Conservation (phyloP, 2,113 vertebrate genomes). For the Anguilla rostrata region DNA sequence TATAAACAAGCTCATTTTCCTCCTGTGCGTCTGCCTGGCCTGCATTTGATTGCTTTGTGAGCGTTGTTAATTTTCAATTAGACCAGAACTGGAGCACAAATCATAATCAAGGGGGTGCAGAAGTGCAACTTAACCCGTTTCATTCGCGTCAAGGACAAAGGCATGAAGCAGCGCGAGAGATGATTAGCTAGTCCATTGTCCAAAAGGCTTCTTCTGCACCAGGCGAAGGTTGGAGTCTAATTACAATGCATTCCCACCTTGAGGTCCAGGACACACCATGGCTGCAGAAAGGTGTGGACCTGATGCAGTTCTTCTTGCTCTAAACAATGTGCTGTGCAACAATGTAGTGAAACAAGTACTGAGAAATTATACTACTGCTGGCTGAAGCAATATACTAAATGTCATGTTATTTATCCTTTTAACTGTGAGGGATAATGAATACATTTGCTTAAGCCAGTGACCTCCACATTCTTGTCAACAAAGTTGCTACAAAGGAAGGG, state of each 20-base stretch:
- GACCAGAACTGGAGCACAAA: constrained; percentile 53
- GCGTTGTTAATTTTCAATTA: constrained; percentile 74
- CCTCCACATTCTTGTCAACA: too few species aligned
- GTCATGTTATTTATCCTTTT: too few species aligned
- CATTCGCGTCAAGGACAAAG: not conserved
- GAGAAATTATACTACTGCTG: too few species aligned
- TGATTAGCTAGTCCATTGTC: not conserved
- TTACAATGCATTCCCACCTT: not conserved
- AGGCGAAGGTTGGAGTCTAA: not conserved
- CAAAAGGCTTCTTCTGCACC: not conserved
- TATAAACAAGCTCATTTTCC: constrained; percentile 61
- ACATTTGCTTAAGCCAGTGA: too few species aligned
- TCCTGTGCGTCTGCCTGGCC: constrained; percentile 54
- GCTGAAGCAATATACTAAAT: too few species aligned
- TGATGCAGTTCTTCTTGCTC: not conserved
- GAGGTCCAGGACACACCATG: not conserved
- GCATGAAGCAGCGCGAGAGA: not conserved
- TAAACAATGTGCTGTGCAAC: not conserved
- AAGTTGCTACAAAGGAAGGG: too few species aligned
- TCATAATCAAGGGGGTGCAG: constrained; percentile 50
- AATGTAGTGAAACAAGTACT: too few species aligned
- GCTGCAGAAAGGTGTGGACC: not conserved
- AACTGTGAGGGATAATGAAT: too few species aligned
- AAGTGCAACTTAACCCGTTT: constrained; percentile 18
- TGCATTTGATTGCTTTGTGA: constrained; percentile 69